Percentiles rank a stretch among this genome's conserved stretches.
Evolutionary conservation across 1,140 invertebrate genomes (phyloP).

Genomic region (Bombus sibiricus): DNA sequence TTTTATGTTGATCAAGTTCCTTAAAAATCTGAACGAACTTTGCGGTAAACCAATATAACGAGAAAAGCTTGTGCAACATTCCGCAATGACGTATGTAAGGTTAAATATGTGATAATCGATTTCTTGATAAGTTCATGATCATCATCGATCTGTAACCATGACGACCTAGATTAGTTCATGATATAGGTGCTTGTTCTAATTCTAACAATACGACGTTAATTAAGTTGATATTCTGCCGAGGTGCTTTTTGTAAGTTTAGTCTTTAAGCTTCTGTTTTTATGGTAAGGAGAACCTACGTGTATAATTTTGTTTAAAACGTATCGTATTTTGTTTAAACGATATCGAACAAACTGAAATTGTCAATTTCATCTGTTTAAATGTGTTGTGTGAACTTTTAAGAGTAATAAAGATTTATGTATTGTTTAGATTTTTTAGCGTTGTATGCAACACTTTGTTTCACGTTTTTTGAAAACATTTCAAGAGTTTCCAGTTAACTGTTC

Average conservation of each 20-base stretch:
- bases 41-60: no score
- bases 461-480: neutral
- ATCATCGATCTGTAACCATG: neutral
- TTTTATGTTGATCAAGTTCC: no score
- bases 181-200: neutral
- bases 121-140: no score
- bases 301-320: neutral
- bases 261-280: neutral
- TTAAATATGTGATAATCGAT: neutral
- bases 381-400: no score
- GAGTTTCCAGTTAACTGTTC: neutral
- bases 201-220: neutral
- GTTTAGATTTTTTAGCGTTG: neutral
- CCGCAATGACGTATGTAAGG: no score
- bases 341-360: neutral
- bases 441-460: neutral
- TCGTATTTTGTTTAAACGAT: no score
- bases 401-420: neutral
- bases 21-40: no score
- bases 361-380: neutral
- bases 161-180: neutral
- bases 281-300: neutral
- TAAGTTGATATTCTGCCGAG: neutral
- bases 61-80: no score
- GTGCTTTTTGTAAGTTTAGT: neutral